phyloP scores from a whole-genome alignment of 2,797 vertebrate genomes.

The Monodelphis domestica region DNA sequence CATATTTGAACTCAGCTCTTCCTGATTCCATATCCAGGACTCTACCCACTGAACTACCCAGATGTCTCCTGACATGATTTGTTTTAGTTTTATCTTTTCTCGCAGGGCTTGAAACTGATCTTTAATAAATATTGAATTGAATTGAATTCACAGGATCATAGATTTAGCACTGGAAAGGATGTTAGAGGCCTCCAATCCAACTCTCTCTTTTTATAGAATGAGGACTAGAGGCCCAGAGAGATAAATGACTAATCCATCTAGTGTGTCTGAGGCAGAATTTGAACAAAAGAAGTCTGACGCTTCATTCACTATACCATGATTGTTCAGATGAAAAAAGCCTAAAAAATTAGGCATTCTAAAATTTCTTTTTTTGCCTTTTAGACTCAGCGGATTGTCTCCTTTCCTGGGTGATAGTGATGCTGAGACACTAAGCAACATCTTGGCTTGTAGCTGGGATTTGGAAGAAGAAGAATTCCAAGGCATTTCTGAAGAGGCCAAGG shows the following conservation, averaged over 20 bases:
- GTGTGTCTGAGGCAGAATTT: not conserved
- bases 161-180: not conserved
- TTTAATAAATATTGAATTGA: not conserved
- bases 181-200: too few relatives aligned
- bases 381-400: conserved; percentile 95
- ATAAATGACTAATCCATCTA: not conserved
- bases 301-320: not conserved
- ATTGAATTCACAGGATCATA: not conserved
- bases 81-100: not conserved
- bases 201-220: not conserved
- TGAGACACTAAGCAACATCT: conserved; percentile 96
- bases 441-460: conserved; percentile 95
- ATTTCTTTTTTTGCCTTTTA: conserved; percentile 70
- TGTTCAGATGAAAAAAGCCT: not conserved
- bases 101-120: not conserved
- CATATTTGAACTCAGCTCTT: not conserved
- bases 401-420: conserved; percentile 96
- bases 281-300: not conserved
- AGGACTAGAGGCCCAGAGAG: not conserved
- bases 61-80: not conserved
- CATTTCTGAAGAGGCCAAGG: conserved; percentile 94
- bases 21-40: not conserved
- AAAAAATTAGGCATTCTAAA: not conserved
- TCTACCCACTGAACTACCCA: not conserved
- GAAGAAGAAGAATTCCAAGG: conserved; percentile 94